Evolutionary conservation across 2,113 vertebrate species (phyloP), one percentile per base, ranked within the genome.

Genomic region (Opisthocomus hoazin): DNA sequence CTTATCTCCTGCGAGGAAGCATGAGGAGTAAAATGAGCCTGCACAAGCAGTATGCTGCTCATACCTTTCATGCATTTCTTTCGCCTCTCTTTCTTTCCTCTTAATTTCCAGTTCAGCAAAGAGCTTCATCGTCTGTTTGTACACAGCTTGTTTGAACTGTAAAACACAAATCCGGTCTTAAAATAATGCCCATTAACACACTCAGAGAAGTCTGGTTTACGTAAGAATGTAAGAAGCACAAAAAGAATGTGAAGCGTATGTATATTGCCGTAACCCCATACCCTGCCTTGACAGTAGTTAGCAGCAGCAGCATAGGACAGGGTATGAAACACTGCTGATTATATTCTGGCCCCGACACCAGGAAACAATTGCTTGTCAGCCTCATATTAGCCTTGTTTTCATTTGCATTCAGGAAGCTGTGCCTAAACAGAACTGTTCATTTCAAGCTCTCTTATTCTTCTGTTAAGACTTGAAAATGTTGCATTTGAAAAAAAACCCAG

Each of bases 61-160:
- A 57, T 98, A 99, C 99, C 99, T 99, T 98, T 99, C 99, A 34
- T 99, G 99, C 99, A 99, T 99, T 29, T 99, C 99, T 97, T 99
- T 99, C 29, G 99, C 98, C 98, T 99, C 99, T 97, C 99, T 98
- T 97, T 99, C 99, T 98, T 99, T 99, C 97, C 99, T 99, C 97
- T 99, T 99, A 93, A 99, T 99, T 98, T 99, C 99, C 92, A 99
- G 98, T 96, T 99, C 99, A 78, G 99, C 99, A 87, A 99, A 99
- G 65, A 99, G 98, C 97, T 99, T 99, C 99, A 99, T 99, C 6
- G 99, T 99, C 98, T 99, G 99, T 96, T 99, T 99, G 96, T 99
- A 99, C 5, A 99, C 99, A 20, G 99, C 99, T 95, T 99, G 99
- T 86, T 98, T 99, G 95, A 99, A 99, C 99, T 99, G 97, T 23